These are phyloP conservation scores for Synergus umbraculus DNA, from an alignment of 2,888 invertebrate species.

Conservation along the genomic window DNA sequence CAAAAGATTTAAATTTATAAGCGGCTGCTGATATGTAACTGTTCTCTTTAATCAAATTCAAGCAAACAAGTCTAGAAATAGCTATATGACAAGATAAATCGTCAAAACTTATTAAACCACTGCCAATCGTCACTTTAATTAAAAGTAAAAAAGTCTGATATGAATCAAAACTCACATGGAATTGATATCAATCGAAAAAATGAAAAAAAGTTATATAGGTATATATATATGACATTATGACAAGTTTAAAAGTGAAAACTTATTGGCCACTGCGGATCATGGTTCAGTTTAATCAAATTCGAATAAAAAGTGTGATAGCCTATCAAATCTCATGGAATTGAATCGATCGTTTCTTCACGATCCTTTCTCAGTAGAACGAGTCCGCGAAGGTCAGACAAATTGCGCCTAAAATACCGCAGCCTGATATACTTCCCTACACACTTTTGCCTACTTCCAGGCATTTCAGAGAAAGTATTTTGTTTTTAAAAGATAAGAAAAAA, in stretches of 20 bases:
- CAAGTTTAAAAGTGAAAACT: background rate
- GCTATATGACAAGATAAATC: background rate
- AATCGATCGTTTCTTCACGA: too few species aligned
- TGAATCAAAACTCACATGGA: background rate
- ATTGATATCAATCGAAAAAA: background rate
- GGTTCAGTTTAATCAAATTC: background rate
- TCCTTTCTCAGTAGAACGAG: conserved; percentile 16
- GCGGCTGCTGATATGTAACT: background rate
- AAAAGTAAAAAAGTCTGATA: too few species aligned
- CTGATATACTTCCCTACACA: conserved; percentile 38
- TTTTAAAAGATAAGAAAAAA: conserved; percentile 10
- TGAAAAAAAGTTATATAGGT: too few species aligned
- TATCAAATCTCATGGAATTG: too few species aligned
- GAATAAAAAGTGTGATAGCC: background rate
- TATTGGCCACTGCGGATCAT: background rate
- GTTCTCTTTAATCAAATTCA: background rate
- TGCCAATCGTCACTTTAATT: too few species aligned
- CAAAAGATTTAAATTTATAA: background rate
- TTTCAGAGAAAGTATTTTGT: conserved; percentile 28
- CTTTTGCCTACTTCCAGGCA: conserved; percentile 43
- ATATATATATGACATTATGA: background rate
- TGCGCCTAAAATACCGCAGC: conserved; percentile 44
- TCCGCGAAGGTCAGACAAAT: conserved; percentile 16
- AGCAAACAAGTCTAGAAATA: background rate
- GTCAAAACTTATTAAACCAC: background rate